phyloP scores from a whole-genome alignment of 2,888 invertebrate species.

The Dusona sp. region DNA sequence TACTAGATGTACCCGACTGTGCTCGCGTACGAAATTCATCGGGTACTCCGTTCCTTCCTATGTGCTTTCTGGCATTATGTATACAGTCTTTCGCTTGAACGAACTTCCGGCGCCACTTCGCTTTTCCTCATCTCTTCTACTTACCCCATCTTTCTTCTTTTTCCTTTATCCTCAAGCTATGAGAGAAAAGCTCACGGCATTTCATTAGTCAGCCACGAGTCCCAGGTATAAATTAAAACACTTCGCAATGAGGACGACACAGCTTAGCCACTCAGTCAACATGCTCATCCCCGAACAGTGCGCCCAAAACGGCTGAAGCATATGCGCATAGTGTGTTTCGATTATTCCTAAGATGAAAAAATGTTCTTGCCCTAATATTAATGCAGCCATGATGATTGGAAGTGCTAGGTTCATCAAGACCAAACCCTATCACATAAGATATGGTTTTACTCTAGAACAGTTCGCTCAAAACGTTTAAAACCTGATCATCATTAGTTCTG shows the following conservation, averaged over 20 bases:
- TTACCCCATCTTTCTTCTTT: conserved; percentile 33
- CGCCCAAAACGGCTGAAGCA: neutral
- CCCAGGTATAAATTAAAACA: conserved; percentile 44
- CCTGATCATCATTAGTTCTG: neutral
- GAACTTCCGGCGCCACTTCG: conserved; percentile 54
- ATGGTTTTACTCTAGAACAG: no score
- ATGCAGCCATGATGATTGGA: neutral
- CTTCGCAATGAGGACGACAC: conserved; percentile 11
- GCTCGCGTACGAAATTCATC: conserved; percentile 77
- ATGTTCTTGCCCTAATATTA: neutral
- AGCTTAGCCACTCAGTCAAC: conserved; percentile 14
- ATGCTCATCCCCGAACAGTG: conserved; percentile 1
- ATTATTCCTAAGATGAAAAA: neutral
- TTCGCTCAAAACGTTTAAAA: neutral
- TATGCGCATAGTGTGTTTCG: neutral
- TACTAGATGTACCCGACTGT: conserved; percentile 77
- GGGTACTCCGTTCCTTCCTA: conserved; percentile 57
- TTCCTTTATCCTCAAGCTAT: conserved; percentile 21
- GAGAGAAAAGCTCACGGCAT: conserved; percentile 38
- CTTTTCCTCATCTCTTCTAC: conserved; percentile 47
- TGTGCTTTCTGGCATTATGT: conserved; percentile 35
- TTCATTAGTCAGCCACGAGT: conserved; percentile 54
- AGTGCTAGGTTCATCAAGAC: neutral
- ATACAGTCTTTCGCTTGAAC: conserved; percentile 54
- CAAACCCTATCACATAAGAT: neutral